Conservation (phyloP, 2,888 invertebrate genomes). For the Standfussiana lucernea region DNA sequence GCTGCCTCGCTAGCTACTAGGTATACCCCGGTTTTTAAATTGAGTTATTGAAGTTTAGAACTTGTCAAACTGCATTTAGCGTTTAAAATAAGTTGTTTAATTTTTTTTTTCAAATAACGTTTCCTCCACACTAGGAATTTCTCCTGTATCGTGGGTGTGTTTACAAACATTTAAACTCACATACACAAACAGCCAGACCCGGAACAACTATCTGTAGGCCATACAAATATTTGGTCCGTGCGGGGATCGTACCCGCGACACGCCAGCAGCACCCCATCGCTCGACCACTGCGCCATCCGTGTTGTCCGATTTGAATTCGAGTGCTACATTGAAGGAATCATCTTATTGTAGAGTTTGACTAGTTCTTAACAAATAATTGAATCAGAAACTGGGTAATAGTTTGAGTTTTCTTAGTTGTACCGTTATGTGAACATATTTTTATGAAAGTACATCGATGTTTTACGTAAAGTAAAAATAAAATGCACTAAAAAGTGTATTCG, state of each 20-base stretch:
- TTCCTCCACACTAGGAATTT: no score
- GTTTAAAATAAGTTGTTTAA: no score
- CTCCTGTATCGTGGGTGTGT: no score
- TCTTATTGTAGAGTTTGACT: not conserved
- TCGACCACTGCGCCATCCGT: no score
- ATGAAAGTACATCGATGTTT: not conserved
- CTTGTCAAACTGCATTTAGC: not conserved
- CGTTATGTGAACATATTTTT: not conserved
- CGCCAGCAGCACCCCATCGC: no score
- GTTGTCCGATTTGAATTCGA: no score
- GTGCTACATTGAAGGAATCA: not conserved
- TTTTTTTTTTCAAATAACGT: no score
- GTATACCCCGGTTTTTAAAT: not conserved
- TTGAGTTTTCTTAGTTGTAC: conserved; percentile 23
- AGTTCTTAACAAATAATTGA: not conserved
- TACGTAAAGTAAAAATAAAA: not conserved
- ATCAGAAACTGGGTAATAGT: not conserved
- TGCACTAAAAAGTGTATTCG: not conserved
- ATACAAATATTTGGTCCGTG: no score
- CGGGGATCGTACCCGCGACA: no score
- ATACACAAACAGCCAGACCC: no score
- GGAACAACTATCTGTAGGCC: no score
- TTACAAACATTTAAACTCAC: no score
- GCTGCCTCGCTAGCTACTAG: conserved; percentile 63
- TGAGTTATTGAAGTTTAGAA: not conserved